Evolutionary conservation across 2,888 invertebrate species (phyloP), one percentile per base, ranked within the genome.

Genomic region (Sarcophaga subvicina): DNA sequence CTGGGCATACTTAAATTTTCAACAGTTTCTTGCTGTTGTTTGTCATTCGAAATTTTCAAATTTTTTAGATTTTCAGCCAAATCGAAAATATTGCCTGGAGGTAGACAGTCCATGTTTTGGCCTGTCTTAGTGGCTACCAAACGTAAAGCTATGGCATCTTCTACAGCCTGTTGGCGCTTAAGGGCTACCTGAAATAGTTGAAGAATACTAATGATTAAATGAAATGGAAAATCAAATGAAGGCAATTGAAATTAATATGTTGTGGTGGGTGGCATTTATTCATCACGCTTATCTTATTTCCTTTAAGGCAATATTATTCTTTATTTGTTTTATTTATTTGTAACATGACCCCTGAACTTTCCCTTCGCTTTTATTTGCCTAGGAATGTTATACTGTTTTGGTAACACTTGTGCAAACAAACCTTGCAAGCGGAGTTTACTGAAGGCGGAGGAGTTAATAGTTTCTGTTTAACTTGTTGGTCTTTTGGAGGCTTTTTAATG

Each of bases 161-260:
- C 99, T 0, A 98, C 98, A 0, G 99, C 99, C 94, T 99, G 99
- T 93, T 99, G 98, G 14, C 99, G 95, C 94, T 99, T 99, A 81
- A 99, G 93, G 4, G 99, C 99, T 37, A 99, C 98, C 98, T 98
- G 60, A 59, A 86, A 54, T 54, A 11, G 22, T 47, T 37, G 8
- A 60, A 25, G 64, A 77, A 62, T 59, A 45, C 17, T 22, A 81
- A 75, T 3, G 25, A 54, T 22, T 4, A 62, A 72, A 17, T 54
- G 45, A 60, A n/a, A 63, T 10, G 62, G 75, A 64, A 37, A 37
- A 37, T 10, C 17, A 54, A 14, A 66, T 64, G 22, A 10, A 60
- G 75, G 25, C 79, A 85, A 88, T 88, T 88, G 89, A 89, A 89
- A 89, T 89, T 89, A 88, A 89, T 89, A 89, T 88, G 88, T 37